These are phyloP conservation scores for Acrobasis suavella DNA, from an alignment of 2,888 invertebrate genomes.

Conservation along the genomic window DNA sequence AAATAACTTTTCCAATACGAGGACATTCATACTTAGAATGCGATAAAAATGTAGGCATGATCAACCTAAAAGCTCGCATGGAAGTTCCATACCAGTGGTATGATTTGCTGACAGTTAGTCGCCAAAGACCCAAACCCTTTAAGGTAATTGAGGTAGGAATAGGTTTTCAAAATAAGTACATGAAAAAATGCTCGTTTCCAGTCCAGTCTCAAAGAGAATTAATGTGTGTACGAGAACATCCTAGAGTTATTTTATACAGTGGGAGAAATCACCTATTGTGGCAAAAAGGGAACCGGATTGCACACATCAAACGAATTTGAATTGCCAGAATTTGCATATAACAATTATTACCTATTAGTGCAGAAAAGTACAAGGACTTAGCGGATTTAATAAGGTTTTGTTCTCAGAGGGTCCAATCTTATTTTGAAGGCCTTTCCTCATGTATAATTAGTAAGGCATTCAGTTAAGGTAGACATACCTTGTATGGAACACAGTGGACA, in stretches of 20 bases:
- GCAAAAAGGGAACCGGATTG: constrained; percentile 24
- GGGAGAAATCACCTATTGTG: constrained; percentile 31
- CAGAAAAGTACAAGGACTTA: constrained; percentile 22
- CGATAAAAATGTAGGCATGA: constrained; percentile 34
- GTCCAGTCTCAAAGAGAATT: not conserved
- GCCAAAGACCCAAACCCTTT: constrained; percentile 33
- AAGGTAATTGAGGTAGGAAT: not conserved
- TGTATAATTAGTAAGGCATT: not conserved
- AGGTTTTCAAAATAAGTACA: not conserved
- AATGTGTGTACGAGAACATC: constrained; percentile 18
- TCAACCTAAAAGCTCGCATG: constrained; percentile 33
- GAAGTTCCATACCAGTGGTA: constrained; percentile 28
- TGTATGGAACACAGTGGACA: constrained; percentile 17
- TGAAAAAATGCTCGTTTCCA: not conserved
- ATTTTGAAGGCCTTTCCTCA: not conserved
- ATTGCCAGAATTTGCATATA: constrained; percentile 25
- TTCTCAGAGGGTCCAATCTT: not conserved
- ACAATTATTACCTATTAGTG: constrained; percentile 23
- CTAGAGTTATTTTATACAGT: constrained; percentile 32
- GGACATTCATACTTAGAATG: constrained; percentile 38
- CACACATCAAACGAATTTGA: constrained; percentile 27
- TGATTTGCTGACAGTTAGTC: constrained; percentile 35
- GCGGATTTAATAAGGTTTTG: not conserved
- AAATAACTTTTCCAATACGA: constrained; percentile 35
- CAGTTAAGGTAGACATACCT: constrained; percentile 18